Percentiles rank a stretch among this genome's conserved stretches.
phyloP scores from a whole-genome alignment of 2,797 vertebrate species.

The Ataeniobius toweri region DNA sequence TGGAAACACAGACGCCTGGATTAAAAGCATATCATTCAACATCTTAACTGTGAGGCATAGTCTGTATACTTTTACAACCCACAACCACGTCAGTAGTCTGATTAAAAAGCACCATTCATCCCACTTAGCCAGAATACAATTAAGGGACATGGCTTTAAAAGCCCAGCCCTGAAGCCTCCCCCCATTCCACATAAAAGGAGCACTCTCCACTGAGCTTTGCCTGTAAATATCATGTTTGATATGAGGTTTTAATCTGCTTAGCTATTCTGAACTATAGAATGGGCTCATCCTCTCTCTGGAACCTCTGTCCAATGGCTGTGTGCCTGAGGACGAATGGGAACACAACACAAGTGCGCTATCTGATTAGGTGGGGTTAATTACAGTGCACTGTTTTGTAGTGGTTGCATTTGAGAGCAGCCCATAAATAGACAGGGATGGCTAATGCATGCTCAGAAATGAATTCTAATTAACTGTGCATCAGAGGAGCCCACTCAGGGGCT shows the following conservation, averaged over 20 bases:
- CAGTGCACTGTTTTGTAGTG: conserved; percentile 84
- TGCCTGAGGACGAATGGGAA: conserved; percentile 82
- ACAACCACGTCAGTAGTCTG: conserved; percentile 72
- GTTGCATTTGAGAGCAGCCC: conserved; percentile 81
- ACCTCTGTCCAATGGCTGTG: conserved; percentile 79
- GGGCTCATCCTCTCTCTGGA: conserved; percentile 81
- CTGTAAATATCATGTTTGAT: conserved; percentile 85
- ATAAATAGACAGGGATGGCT: conserved; percentile 84
- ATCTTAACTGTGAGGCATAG: conserved; percentile 71
- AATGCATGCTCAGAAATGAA: conserved; percentile 83
- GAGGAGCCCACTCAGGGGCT: conserved; percentile 72
- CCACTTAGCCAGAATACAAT: conserved; percentile 82
- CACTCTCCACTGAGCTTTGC: conserved; percentile 80
- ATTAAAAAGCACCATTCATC: conserved; percentile 82
- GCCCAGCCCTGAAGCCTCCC: conserved; percentile 74
- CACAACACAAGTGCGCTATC: conserved; percentile 81
- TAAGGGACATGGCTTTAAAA: conserved; percentile 82
- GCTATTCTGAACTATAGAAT: conserved; percentile 85
- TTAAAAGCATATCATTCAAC: conserved; percentile 70
- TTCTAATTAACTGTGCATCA: conserved; percentile 83
- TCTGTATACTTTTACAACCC: conserved; percentile 73
- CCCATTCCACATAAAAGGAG: conserved; percentile 78
- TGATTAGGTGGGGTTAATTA: conserved; percentile 88
- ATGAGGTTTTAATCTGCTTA: conserved; percentile 87
- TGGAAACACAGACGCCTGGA: conserved; percentile 47